A percentile compares a stretch with the other conserved stretches of the same genome.
These are phyloP conservation scores for Phengaris alcon DNA, from an alignment of 2,888 invertebrate species.

Conservation along the genomic window DNA sequence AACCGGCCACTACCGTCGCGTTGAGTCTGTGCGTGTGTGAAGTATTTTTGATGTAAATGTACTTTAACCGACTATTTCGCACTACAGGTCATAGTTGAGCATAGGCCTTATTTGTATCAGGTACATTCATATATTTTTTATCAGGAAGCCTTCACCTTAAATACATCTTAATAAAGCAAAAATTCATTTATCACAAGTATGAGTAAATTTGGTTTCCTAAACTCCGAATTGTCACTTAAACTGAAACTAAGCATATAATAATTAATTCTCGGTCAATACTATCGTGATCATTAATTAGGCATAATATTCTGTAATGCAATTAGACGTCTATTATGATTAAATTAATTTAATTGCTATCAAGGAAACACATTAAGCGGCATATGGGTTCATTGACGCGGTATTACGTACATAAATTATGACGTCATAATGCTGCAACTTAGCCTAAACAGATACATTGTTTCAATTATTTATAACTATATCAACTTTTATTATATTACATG, in stretches of 20 bases:
- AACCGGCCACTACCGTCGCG: no score
- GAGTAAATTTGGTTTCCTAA: background rate
- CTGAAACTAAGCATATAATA: conserved; percentile 6
- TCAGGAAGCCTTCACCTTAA: no score
- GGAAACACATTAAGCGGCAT: conserved; percentile 23
- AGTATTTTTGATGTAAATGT: no score
- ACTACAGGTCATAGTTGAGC: no score
- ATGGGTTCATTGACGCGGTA: conserved; percentile 23
- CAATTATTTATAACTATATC: background rate
- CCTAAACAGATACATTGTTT: background rate
- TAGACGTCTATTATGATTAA: conserved; percentile 34
- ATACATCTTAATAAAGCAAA: no score
- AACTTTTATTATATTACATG: background rate
- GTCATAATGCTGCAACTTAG: background rate
- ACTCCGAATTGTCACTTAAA: background rate
- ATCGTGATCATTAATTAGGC: conserved; percentile 24
- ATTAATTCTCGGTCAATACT: conserved; percentile 20
- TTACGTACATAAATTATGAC: conserved; percentile 19
- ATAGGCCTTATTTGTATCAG: no score
- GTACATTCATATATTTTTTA: no score
- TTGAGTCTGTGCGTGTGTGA: no score
- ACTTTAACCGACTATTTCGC: no score
- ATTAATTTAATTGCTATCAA: conserved; percentile 32
- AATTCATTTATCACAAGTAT: no score
- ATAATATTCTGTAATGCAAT: conserved; percentile 25